These are phyloP conservation scores for Lysiphlebus fabarum DNA, from an alignment of 1,140 invertebrate species.

Conservation along the genomic window DNA sequence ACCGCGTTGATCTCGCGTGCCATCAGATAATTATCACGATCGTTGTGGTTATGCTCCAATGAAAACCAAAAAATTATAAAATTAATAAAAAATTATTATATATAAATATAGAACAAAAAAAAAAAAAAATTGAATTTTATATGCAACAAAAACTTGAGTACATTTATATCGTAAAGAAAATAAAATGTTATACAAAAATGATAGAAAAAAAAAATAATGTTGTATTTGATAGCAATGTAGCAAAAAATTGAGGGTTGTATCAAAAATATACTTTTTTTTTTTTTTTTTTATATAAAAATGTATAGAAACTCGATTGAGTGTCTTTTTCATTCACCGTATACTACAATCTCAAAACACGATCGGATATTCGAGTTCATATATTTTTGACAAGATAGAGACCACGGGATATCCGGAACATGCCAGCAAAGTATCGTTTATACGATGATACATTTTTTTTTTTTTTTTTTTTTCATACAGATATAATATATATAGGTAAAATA, in stretches of 20 bases:
- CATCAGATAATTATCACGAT: slow-evolving; percentile 25
- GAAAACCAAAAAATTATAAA: slow-evolving; percentile 27
- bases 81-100: slow-evolving; percentile 2
- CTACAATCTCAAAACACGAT: slow-evolving; percentile 12
- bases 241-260: not conserved
- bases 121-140: not conserved
- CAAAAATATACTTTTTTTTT: too few relatives aligned
- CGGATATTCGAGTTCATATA: slow-evolving; percentile 5
- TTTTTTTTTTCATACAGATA: too few relatives aligned
- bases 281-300: too few relatives aligned
- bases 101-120: too few relatives aligned
- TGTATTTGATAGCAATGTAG: too few relatives aligned
- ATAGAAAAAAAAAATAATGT: not conserved
- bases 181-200: not conserved
- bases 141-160: not conserved
- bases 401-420: slow-evolving; percentile 8
- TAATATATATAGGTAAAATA: slow-evolving; percentile 16
- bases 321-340: slow-evolving; percentile 13
- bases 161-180: not conserved
- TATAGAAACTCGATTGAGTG: slow-evolving; percentile 6
- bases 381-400: slow-evolving; percentile 12
- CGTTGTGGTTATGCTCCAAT: slow-evolving; percentile 2
- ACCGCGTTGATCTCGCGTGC: slow-evolving; percentile 23
- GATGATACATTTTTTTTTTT: slow-evolving; percentile 1
- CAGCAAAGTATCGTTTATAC: slow-evolving; percentile 1